Conservation (phyloP, 1,140 invertebrate species). For the Brachionus rubens region DNA sequence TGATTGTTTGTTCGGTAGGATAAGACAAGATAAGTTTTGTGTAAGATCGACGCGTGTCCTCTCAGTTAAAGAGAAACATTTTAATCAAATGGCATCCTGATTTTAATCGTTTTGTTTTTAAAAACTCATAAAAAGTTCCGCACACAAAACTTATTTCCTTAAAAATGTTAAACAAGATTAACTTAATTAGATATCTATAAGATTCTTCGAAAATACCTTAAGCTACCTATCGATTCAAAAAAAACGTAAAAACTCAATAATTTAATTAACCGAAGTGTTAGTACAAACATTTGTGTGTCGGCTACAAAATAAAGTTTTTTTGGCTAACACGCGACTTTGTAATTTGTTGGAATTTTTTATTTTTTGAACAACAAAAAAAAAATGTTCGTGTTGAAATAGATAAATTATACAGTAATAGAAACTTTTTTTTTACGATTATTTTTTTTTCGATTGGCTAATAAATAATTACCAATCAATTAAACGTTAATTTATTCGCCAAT, state of each 20-base stretch:
- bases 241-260: neutral
- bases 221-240: constrained; percentile 22
- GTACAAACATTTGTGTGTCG: neutral
- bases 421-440: too few species aligned
- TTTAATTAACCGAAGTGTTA: too few species aligned
- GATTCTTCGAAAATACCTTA: neutral
- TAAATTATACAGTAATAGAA: neutral
- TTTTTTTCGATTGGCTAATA: too few species aligned
- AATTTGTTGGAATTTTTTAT: neutral
- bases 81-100: constrained; percentile 28
- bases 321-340: neutral
- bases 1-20: constrained; percentile 22
- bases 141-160: constrained; percentile 37
- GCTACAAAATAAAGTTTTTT: neutral
- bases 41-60: neutral
- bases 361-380: neutral
- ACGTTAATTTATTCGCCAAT: neutral
- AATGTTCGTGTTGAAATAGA: too few species aligned
- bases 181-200: constrained; percentile 42
- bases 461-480: too few species aligned
- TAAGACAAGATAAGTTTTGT: neutral
- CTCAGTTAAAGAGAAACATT: neutral
- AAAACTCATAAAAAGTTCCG: too few species aligned
- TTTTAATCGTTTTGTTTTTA: constrained; percentile 42
- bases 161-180: constrained; percentile 45